Conservation (phyloP, 1,140 invertebrate species). For the Leptinotarsa defecta region DNA sequence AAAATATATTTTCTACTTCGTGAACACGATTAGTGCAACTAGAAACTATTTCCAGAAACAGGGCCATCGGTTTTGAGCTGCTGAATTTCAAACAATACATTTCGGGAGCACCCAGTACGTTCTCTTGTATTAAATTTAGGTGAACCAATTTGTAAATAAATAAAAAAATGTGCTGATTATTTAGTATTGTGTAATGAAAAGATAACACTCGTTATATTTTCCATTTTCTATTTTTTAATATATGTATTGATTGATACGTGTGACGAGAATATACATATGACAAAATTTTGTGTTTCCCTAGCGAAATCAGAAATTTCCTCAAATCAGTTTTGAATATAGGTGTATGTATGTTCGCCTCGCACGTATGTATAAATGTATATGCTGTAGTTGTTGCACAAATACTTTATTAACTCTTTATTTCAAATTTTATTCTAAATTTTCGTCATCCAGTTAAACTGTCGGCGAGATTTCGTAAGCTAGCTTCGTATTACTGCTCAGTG, state of each 20-base stretch:
- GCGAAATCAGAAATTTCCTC: too few species aligned
- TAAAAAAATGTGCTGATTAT: constrained; percentile 3
- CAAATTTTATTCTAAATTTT: constrained; percentile 29
- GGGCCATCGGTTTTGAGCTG: neutral
- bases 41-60: neutral
- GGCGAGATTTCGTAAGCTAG: constrained; percentile 27
- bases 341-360: constrained; percentile 6
- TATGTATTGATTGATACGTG: constrained; percentile 14
- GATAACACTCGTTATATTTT: constrained; percentile 26
- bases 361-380: constrained; percentile 29
- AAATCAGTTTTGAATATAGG: neutral
- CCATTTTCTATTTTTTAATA: constrained; percentile 24
- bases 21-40: neutral
- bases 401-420: constrained; percentile 25
- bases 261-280: constrained; percentile 2
- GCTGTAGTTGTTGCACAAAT: constrained; percentile 29
- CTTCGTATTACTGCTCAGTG: constrained; percentile 27
- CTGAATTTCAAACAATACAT: neutral
- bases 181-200: constrained; percentile 3
- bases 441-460: constrained; percentile 28
- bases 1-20: constrained; percentile 8
- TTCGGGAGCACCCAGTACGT: neutral
- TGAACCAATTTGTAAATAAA: constrained; percentile 9
- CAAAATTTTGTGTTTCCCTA: neutral
- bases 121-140: neutral